A percentile compares a stretch with the other conserved stretches of the same genome.
phyloP scores from a whole-genome alignment of 2,797 vertebrate species.

The Smutsia gigantea region DNA sequence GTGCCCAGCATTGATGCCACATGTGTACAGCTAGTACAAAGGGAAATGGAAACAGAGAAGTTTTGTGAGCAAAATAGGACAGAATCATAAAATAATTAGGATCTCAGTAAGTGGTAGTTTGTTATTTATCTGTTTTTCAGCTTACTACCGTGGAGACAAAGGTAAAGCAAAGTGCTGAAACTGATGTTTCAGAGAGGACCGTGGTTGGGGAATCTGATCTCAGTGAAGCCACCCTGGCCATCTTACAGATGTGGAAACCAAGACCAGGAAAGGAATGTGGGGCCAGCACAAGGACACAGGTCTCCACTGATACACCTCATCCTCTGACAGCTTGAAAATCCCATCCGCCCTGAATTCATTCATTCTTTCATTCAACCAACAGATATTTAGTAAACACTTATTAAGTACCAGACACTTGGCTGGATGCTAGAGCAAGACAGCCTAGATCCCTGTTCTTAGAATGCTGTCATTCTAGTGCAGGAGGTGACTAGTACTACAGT shows the following conservation, averaged over 20 bases:
- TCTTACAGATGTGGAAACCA: not conserved
- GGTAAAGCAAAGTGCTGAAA: not conserved
- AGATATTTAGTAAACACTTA: not conserved
- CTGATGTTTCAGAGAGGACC: fast-evolving
- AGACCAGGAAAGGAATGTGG: not conserved
- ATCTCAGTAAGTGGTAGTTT: not conserved
- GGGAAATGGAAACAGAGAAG: not conserved
- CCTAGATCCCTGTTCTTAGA: not conserved
- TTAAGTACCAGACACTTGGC: not conserved
- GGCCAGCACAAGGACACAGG: not conserved
- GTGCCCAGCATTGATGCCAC: not conserved
- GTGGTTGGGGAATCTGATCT: not conserved
- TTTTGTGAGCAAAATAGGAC: not conserved
- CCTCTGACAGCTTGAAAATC: not conserved
- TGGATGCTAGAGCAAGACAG: not conserved
- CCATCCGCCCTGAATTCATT: not conserved
- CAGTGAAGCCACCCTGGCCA: not conserved
- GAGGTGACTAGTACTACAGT: not conserved
- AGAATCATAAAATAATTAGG: not conserved
- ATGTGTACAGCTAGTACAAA: not conserved
- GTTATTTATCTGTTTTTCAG: not conserved
- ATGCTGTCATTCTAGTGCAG: not conserved
- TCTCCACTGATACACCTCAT: not conserved
- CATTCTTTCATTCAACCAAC: not conserved
- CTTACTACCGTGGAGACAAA: not conserved